Evolutionary conservation across 2,797 vertebrate genomes (phyloP).

Genomic region (Sitta carolinensis): DNA sequence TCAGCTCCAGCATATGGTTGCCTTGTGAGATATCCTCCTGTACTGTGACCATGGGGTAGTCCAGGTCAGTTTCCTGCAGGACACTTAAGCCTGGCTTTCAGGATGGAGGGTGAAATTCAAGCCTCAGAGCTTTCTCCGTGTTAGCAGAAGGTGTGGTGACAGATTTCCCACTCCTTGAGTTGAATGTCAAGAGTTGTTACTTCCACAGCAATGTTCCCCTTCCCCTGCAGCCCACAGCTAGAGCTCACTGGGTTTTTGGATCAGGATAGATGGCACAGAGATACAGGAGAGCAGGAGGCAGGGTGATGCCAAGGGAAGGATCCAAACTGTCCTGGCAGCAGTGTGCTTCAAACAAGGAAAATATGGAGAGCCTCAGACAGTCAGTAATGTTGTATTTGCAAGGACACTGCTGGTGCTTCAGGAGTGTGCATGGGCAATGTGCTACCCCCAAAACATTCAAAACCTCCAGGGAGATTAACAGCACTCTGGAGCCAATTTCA

Average conservation of each 20-base stretch:
- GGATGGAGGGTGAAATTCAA: neutral
- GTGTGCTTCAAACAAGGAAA: neutral
- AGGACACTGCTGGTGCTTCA: neutral
- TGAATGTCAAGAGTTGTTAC: constrained; percentile 45
- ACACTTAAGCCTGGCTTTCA: neutral
- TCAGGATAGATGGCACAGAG: neutral
- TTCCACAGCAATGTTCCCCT: constrained; percentile 32
- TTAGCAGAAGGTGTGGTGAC: constrained; percentile 35
- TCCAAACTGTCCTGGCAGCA: constrained; percentile 18
- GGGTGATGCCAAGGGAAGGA: constrained; percentile 11
- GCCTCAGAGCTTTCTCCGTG: neutral
- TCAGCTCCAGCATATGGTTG: neutral
- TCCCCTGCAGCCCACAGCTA: neutral
- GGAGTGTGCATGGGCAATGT: neutral
- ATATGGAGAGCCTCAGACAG: neutral
- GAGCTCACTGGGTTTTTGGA: constrained; percentile 38
- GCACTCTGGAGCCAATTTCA: neutral
- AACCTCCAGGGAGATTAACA: neutral
- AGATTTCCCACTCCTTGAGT: neutral
- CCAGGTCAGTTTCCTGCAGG: neutral
- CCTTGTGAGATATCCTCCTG: neutral
- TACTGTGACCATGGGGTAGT: neutral
- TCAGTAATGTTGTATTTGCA: neutral
- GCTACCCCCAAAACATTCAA: neutral
- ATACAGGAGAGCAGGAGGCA: neutral